These are phyloP conservation scores for Palythoa caribaeorum DNA, from an alignment of 92 coral and sea anemone genomes.

Conservation along the genomic window DNA sequence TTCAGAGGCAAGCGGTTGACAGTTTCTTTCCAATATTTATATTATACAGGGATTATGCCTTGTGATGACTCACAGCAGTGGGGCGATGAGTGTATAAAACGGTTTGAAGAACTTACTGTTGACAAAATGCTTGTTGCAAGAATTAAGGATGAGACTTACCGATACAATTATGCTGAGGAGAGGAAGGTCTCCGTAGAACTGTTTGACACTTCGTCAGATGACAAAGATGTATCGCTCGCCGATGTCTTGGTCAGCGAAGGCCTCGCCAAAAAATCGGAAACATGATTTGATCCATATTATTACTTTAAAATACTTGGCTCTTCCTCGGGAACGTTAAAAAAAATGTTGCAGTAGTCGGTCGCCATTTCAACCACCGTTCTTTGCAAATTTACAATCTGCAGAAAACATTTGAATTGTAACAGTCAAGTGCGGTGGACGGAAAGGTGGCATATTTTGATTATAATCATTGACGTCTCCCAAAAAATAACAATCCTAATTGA, in stretches of 20 bases:
- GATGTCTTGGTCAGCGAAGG: conserved; percentile 76
- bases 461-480: too few species aligned
- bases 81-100: conserved; percentile 73
- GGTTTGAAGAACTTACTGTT: conserved; percentile 68
- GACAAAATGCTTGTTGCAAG: conserved; percentile 80
- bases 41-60: conserved; percentile 48
- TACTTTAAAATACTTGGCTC: neutral
- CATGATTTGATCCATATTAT: neutral
- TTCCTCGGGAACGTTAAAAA: neutral
- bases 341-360: neutral
- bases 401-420: neutral
- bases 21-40: neutral
- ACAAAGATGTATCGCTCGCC: conserved; percentile 74
- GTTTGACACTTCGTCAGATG: conserved; percentile 78
- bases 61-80: conserved; percentile 71
- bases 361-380: neutral
- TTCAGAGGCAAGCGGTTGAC: neutral
- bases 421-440: too few species aligned
- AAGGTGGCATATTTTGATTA: too few species aligned
- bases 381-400: neutral
- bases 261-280: conserved; percentile 57
- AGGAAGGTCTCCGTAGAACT: conserved; percentile 69
- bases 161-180: conserved; percentile 63
- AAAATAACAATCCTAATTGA: too few species aligned
- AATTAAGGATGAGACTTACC: conserved; percentile 65